Evolutionary conservation across 2,888 invertebrate genomes (phyloP), one percentile per base, ranked within the genome.

Genomic region (Cerastis rubricosa): DNA sequence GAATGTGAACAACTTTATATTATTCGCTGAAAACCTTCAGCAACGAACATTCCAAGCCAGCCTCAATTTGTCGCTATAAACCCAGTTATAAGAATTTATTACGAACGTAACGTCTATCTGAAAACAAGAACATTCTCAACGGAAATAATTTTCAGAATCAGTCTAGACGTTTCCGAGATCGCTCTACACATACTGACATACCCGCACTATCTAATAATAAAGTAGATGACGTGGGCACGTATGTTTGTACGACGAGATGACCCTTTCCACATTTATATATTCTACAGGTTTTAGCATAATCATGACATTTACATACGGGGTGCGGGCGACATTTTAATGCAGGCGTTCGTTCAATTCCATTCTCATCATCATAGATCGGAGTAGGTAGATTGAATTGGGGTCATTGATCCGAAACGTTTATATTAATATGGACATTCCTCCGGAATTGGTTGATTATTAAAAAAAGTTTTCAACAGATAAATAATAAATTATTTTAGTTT

Each of bases 171-270:
- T 82, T 77, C 45, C 8, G 64, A 81, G 71, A 82, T 77, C 1
- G 47, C 12, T n/a, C 12, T 43, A 25, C 65, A 65, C 40, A 25
- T 69, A 69, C 35, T 4, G 25, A 19, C 35, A 47, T 35, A 45
- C 65, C 40, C 35, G 47, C n/a, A 51, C n/a, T 47, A 57, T 79
- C 65, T 79, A 80, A 72, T 80, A 80, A 80, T 80, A 80, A 66
- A 45, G 11, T n/a, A 25, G 43, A 54, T 77, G 51, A 79, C 51
- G 79, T 65, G 19, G 6, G n/a, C 57, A 64, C 8, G 14, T 66
- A 19, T 51, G 51, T 64, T 54, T 19, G 19, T 66, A 43, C 47
- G n/a, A n/a, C 5, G 51, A 43, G 17, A 47, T 43, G 45, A 47
- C 14, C 5, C 45, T 47, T 47, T 47, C 45, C 3, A 43, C 45